Evolutionary conservation across 2,888 invertebrate genomes (phyloP), one percentile per base, ranked within the genome.

Genomic region (Brenthis daphne): DNA sequence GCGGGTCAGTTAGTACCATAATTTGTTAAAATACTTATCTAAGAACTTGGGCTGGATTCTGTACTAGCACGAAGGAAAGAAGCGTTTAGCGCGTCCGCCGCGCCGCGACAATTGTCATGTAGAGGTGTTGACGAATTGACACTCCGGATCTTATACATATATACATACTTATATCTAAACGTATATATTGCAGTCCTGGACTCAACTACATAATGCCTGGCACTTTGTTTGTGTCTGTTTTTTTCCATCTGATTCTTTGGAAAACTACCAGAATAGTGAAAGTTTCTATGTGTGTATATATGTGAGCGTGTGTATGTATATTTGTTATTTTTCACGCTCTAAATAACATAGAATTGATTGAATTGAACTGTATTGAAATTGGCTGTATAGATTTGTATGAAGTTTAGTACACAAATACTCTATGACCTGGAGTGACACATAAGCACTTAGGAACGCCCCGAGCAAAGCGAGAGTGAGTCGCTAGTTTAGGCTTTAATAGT

Each of bases 21-120:
- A 43, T 43, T 11, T 11, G 37, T 43, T 43, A 48, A 50, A 12
- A 50, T 29, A 16, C 16, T 16, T 16, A 54, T 48, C 68, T 70
- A 50, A 37, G 76, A 37, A 51, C 75, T 82, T 78, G 56, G 14
- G 63, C 74, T 72, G 57, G 20, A 51, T 16, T 51, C 6, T 50
- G 37, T 24, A 65, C 71, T 50, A 56, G 37, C n/a, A 43, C n/a
- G 61, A 70, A 84, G 87, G 87, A 87, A 84, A 77, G 72, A 68
- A 73, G 73, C 81, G 82, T 82, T 87, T 86, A 85, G 68, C 67
- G 47, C 82, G 76, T 83, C 82, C 82, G 82, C 81, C 73, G 72
- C 82, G 82, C 81, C 73, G 72, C 72, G 71, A 47, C 66, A 67
- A 60, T 60, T 60, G 60, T n/a, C 37, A 56, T 77, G 74, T 79